A percentile compares a stretch with the other conserved stretches of the same genome.
Evolutionary conservation across 2,888 invertebrate species (phyloP).

Genomic region (Ormia ochracea): DNA sequence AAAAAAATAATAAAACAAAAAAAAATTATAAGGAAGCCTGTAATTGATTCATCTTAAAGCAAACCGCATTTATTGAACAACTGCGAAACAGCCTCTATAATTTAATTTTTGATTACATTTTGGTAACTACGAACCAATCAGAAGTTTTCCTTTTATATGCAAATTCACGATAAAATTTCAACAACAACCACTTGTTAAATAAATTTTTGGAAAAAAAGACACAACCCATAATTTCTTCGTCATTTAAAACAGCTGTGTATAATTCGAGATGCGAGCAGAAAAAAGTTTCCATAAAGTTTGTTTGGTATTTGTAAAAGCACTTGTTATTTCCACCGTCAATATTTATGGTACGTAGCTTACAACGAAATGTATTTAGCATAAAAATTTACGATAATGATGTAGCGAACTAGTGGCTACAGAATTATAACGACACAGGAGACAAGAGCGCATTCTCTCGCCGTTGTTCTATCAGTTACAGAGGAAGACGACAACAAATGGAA

Average conservation of each 20-base stretch:
- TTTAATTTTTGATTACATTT: not conserved
- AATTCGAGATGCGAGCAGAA: not conserved
- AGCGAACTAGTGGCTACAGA: slow-evolving; percentile 21
- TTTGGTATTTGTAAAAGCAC: not conserved
- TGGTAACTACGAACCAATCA: not conserved
- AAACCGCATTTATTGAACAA: not conserved
- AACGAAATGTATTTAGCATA: slow-evolving; percentile 74
- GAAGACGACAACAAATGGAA: not conserved
- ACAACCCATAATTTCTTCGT: slow-evolving; percentile 3
- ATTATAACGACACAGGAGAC: not conserved
- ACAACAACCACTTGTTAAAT: not conserved
- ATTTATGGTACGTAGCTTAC: slow-evolving; percentile 52
- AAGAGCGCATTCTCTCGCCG: not conserved
- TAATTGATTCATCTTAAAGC: not conserved
- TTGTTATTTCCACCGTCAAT: slow-evolving; percentile 28
- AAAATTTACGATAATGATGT: slow-evolving; percentile 74
- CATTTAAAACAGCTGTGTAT: slow-evolving; percentile 23
- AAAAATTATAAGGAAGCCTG: too few relatives aligned
- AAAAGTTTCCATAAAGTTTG: slow-evolving; percentile 16
- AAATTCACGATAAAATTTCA: not conserved
- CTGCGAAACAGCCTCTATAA: not conserved
- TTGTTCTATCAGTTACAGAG: not conserved
- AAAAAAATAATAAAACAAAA: too few relatives aligned
- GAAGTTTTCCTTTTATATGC: too few relatives aligned
- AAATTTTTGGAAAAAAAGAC: not conserved